Evolutionary conservation across 1,140 invertebrate species (phyloP).

Genomic region (Eupristina koningsbergeri): DNA sequence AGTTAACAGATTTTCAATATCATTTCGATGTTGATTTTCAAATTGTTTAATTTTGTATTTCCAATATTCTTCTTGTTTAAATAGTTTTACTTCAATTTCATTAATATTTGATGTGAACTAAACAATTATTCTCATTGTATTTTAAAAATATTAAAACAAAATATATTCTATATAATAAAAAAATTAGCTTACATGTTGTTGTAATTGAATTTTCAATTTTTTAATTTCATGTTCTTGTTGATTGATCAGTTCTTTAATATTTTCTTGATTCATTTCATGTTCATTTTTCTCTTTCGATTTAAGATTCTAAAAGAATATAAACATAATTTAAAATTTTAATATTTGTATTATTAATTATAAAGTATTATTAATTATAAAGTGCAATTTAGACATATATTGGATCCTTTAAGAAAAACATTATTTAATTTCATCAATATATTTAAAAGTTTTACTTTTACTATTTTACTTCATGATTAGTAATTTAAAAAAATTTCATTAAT

Average conservation of each 20-base stretch:
- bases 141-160: not conserved
- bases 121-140: constrained; percentile 33
- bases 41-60: constrained; percentile 66
- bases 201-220: constrained; percentile 61
- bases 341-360: no score
- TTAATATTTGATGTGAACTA: constrained; percentile 64
- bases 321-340: no score
- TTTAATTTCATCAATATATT: no score
- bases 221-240: constrained; percentile 68
- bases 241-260: constrained; percentile 59
- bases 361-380: no score
- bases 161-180: not conserved
- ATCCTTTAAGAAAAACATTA: no score
- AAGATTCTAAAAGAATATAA: constrained; percentile 46
- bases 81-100: constrained; percentile 66
- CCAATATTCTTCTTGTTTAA: constrained; percentile 70
- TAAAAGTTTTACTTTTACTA: no score
- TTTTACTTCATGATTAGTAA: no score
- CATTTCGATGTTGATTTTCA: constrained; percentile 65
- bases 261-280: constrained; percentile 55
- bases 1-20: constrained; percentile 65
- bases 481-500: no score
- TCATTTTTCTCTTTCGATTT: constrained; percentile 47
- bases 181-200: constrained; percentile 54
- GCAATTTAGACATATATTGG: no score